These are phyloP conservation scores for Phaenicophaeus curvirostris DNA, from an alignment of 2,797 vertebrate species.

Conservation along the genomic window DNA sequence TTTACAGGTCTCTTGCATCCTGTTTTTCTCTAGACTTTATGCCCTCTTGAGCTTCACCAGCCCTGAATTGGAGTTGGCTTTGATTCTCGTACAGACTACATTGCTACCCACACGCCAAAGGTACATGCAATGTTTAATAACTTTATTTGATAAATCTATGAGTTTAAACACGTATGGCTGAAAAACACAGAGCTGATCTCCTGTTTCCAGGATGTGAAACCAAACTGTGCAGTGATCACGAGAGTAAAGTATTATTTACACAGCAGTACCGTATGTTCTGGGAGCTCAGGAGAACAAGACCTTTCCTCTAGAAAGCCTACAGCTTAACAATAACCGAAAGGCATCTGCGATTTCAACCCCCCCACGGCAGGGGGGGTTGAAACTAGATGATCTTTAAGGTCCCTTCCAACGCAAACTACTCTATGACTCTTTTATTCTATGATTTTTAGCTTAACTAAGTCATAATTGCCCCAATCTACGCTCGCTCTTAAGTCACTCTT, in stretches of 20 bases:
- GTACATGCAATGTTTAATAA: fast-evolving
- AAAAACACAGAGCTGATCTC: neutral
- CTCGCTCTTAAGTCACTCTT: neutral
- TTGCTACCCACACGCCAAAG: neutral
- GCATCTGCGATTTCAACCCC: neutral
- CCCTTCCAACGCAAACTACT: too few relatives aligned
- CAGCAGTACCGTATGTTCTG: neutral
- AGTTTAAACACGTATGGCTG: neutral
- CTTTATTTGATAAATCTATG: neutral
- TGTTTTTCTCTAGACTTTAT: neutral
- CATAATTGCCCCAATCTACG: fast-evolving
- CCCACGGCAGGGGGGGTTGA: too few relatives aligned
- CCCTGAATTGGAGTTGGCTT: fast-evolving
- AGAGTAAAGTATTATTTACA: neutral
- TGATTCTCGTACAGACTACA: neutral
- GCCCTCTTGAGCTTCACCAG: neutral
- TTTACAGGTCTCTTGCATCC: neutral
- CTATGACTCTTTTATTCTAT: too few relatives aligned
- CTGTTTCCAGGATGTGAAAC: fast-evolving
- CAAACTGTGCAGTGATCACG: neutral
- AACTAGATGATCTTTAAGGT: too few relatives aligned
- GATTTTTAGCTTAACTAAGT: neutral
- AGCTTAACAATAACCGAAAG: neutral
- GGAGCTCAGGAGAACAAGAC: neutral
- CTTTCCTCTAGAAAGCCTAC: slow-evolving; percentile 8